Base-by-base conservation (phyloP, 2,888 invertebrate genomes). In the Drosophila mercatorum region DNA sequence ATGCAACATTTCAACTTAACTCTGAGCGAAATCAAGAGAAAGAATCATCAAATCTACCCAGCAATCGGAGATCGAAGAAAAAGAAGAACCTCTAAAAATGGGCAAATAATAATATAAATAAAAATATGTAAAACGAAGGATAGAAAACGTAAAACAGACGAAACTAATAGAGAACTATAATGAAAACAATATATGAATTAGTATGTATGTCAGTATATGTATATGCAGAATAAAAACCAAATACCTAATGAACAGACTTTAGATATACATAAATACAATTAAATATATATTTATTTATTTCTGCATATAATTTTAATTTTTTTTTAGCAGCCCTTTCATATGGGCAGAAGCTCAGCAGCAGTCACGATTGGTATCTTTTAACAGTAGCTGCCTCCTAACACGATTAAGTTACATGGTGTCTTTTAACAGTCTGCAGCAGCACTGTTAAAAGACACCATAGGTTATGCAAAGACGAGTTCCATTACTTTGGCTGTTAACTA, bases 191-290 rank as follows among this genome's bases (percentile, higher is more conserved):
- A 40, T 81, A 89, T 83, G 84, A 89, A 88, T 79, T 84, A 84
- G 89, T 88, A 73, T 83, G 84, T 84, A 79, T 76, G 79, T 75
- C 66, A 70, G 51, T 77, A 77, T 56, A 83, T 80, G 73, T 80
- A 77, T 89, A 86, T 79, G 80, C 78, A 79, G 47, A 87, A 81
- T 74, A 86, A 87, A 89, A 81, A 70, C 71, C 47, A 86, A 81
- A 80, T 78, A 65, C 38, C 58, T 72, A 64, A 63, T 17, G 43
- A 68, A 40, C 28, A 31, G 22, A 17, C 31, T 10, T 44, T 44
- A 12, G 22, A 22, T 11, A 22, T 5, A 3, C 7, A 46, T 26
- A 6, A 22, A 12, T 38, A 3, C 12, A 38, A 12, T 5, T 78
- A 68, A 55, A 47, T 79, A 65, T 64, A 67, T 64, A 40, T 79